These are phyloP conservation scores for Bagarius yarrelli DNA, from an alignment of 2,113 vertebrate genomes.

Conservation along the genomic window DNA sequence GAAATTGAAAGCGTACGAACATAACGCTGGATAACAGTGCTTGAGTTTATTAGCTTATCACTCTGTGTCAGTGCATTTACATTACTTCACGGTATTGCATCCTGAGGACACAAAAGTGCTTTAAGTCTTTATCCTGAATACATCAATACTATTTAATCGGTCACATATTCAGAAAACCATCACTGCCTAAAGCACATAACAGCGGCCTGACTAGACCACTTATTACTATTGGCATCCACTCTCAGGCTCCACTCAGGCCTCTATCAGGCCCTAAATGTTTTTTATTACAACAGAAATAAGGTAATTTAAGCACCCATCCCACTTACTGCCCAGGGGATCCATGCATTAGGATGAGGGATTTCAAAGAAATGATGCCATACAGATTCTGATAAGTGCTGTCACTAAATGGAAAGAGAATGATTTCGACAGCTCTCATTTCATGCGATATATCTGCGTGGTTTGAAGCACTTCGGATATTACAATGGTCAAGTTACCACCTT, in stretches of 20 bases:
- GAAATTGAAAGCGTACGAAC: not conserved
- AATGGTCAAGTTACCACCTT: conserved; percentile 19
- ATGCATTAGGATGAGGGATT: not conserved
- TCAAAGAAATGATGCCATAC: conserved; percentile 5
- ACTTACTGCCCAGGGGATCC: not conserved
- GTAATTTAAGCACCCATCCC: not conserved
- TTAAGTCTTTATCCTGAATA: too few species aligned
- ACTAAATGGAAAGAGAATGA: conserved; percentile 16
- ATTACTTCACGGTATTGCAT: too few species aligned
- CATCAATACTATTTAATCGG: too few species aligned
- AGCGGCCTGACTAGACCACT: not conserved
- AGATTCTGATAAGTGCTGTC: conserved; percentile 11
- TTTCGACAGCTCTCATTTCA: conserved; percentile 5
- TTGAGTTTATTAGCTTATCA: conserved; percentile 11
- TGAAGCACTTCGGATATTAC: conserved; percentile 19
- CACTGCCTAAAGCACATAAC: not conserved
- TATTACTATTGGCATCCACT: not conserved
- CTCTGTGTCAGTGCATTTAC: not conserved
- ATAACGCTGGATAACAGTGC: not conserved
- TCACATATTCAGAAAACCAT: too few species aligned
- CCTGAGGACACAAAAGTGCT: too few species aligned
- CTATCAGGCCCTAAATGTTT: not conserved
- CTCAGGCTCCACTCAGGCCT: not conserved
- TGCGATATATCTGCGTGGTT: not conserved
- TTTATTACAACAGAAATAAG: conserved; percentile 23